phyloP scores from a whole-genome alignment of 1,140 invertebrate species.

The Drosophila truncata region DNA sequence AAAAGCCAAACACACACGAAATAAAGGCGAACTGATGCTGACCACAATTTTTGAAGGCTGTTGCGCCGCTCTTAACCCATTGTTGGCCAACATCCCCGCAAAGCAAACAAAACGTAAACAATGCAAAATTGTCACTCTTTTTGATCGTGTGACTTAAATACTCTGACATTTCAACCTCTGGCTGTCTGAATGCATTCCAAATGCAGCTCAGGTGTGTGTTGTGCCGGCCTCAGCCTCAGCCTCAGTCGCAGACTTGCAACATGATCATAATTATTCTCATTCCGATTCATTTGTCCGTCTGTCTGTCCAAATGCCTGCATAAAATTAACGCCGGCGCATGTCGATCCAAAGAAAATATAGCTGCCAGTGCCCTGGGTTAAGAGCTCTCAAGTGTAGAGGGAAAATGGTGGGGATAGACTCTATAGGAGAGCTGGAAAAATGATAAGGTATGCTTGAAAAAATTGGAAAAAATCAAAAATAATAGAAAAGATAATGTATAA shows the following conservation, averaged over 20 bases:
- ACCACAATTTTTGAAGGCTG: conserved; percentile 63
- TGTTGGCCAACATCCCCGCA: conserved; percentile 57
- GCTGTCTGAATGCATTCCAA: conserved; percentile 22
- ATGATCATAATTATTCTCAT: conserved; percentile 54
- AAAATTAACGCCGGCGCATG: conserved; percentile 54
- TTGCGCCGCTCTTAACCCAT: conserved; percentile 60
- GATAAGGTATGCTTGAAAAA: neutral
- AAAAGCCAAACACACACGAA: conserved; percentile 5
- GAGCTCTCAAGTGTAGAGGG: conserved; percentile 16
- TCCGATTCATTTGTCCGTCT: conserved; percentile 66
- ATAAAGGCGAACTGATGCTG: conserved; percentile 7
- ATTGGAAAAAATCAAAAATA: neutral
- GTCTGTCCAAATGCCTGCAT: conserved; percentile 67
- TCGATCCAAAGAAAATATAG: conserved; percentile 26
- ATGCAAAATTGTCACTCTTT: conserved; percentile 55
- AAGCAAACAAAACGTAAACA: conserved; percentile 42
- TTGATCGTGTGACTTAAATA: conserved; percentile 46
- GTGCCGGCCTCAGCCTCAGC: neutral
- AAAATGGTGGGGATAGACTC: neutral
- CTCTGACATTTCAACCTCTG: conserved; percentile 66
- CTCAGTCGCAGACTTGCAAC: conserved; percentile 7
- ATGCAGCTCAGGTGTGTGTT: conserved; percentile 35
- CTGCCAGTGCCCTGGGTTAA: neutral
- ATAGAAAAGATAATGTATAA: neutral
- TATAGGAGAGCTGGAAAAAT: neutral